These are phyloP conservation scores for Parascotia fuliginaria DNA, from an alignment of 2,888 invertebrate genomes.

Conservation along the genomic window DNA sequence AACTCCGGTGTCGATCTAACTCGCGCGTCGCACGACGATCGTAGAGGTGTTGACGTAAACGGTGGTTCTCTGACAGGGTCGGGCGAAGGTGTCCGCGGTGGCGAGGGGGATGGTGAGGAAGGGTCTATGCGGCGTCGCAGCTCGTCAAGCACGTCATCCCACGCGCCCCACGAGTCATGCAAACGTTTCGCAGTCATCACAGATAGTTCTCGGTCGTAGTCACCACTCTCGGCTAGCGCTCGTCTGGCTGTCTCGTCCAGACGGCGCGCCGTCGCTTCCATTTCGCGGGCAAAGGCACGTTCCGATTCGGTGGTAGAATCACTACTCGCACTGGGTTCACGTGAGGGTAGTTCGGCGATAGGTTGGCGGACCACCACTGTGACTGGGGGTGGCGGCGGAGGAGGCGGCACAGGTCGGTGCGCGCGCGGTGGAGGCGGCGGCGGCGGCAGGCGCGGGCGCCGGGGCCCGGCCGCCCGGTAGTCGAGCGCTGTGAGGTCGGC, in stretches of 20 bases:
- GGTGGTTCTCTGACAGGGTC: conserved; percentile 75
- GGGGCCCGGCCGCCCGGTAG: conserved; percentile 77
- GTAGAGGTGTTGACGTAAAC: conserved; percentile 86
- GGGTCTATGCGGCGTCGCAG: conserved; percentile 75
- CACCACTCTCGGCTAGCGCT: conserved; percentile 80
- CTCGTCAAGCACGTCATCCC: conserved; percentile 81
- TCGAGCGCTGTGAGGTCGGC: conserved; percentile 87
- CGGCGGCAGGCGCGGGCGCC: conserved; percentile 72
- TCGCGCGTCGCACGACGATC: conserved; percentile 72
- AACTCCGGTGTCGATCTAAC: conserved; percentile 88
- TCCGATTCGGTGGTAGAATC: conserved; percentile 82
- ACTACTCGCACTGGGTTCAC: conserved; percentile 78
- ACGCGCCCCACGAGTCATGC: conserved; percentile 81
- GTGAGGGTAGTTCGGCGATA: conserved; percentile 54
- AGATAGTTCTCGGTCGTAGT: conserved; percentile 85
- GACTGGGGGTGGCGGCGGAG: conserved; percentile 61
- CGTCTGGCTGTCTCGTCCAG: conserved; percentile 73
- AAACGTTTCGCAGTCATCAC: conserved; percentile 83
- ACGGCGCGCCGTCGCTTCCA: conserved; percentile 78
- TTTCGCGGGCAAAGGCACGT: conserved; percentile 74
- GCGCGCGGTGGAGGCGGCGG: conserved; percentile 62
- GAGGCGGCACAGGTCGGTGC: conserved; percentile 45
- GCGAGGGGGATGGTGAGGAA: conserved; percentile 69
- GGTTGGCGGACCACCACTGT: conserved; percentile 52
- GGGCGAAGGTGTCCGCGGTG: conserved; percentile 75